Base-by-base conservation (phyloP, 2,888 invertebrate species). In the Callinectes sapidus region DNA sequence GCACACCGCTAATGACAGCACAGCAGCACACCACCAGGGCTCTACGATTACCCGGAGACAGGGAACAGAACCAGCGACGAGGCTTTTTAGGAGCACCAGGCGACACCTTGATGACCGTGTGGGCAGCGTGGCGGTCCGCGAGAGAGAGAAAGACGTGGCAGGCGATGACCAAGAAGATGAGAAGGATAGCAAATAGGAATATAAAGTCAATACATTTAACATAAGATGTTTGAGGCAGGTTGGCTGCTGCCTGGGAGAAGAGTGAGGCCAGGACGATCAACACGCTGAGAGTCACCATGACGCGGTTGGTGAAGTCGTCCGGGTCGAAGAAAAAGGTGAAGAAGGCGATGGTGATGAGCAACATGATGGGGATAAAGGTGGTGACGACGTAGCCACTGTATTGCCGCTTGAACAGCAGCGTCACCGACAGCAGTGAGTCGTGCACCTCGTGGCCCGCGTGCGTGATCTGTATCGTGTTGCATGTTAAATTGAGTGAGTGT, bases 221-320 rank as follows among this genome's bases (percentile, higher is more conserved):
- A 66, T 91, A 91, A n/a, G 91, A 91, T 18, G 91, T 91, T 23
- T 48, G 23, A 18, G 91, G 91, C n/a, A 91, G 91, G 39, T 42
- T 32, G 18, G 23, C 23, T 8, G 91, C 35, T 2, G 54, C 18
- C 55, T 91, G 91, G 28, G 91, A 55, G 87, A 91, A 91, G 87
- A 91, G 91, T 16, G 91, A 86, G 32, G 91, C 91, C 18, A 91
- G n/a, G 23, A 91, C 91, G 42, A 91, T 91, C 61, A 91, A 48
- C 55, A 35, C 48, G 39, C 87, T 87, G 16, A 91, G 61, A 14
- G 91, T 91, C 55, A 91, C 91, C 91, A 91, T 91, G 28, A 91
- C 91, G 39, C 91, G 55, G 42, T 91, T 87, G 39, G 91, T 87
- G 87, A 91, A 91, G 87, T 91, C 87, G 18, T 91, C 87, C 10